Evolutionary conservation across 1,140 invertebrate genomes (phyloP), one percentile per base, ranked within the genome.

Genomic region (Brachystomella parvula): DNA sequence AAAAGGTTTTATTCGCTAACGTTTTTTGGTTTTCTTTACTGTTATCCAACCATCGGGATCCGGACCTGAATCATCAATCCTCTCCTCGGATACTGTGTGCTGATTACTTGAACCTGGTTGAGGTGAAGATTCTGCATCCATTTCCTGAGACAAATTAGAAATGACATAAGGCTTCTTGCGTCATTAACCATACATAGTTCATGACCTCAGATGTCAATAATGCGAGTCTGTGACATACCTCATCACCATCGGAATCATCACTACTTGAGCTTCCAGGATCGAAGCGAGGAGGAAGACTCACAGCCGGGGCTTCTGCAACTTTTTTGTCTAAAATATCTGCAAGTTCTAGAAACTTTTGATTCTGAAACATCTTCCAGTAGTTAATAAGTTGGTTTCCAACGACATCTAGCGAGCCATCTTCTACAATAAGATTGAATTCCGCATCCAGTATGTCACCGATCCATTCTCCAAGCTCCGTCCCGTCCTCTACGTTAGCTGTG

Each of bases 391-490:
- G 12, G 24, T 53, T 53, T 24, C 49, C 49, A 53, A 24, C 49
- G 21, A 17, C 49, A 15, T 53, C 49, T 26, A 53, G 24, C 3
- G 49, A 53, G 3, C 49, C 49, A 53, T 53, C 49, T 53, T 53
- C 49, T 17, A 53, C 24, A 6, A 12, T 15, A 53, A 53, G 49
- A 24, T 53, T 53, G 24, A 53, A 53, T 6, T 53, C 24, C 12
- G 24, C 6, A 24, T 53, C 49, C 21, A 53, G 49, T 3, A 24
- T 53, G 12, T 53, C 49, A 15, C 49, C 49, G 6, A 53, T 53
- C 49, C 49, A 53, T 53, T 53, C 49, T 53, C 49, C 49, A 53
- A 53, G 49, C 24, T 53, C 49, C 3, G 21, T 6, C 3, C 49
- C 49, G 24, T 24, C 24, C 12, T 53, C 49, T 6, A 53, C 6